Evolutionary conservation across 2,113 vertebrate species (phyloP), one percentile per base, ranked within the genome.

Genomic region (Pogona vitticeps): DNA sequence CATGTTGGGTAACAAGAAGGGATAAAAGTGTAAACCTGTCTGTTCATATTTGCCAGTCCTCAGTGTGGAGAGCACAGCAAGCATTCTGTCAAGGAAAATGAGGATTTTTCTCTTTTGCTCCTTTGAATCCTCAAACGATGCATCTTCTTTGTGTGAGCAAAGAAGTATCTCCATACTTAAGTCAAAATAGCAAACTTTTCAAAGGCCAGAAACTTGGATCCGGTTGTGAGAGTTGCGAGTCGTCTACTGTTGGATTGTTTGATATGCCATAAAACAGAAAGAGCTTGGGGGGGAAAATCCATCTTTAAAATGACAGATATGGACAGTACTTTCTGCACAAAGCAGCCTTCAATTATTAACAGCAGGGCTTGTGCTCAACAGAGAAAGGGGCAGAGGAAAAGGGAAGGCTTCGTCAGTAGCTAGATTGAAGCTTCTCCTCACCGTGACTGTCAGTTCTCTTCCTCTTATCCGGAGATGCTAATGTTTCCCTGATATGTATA

Each of bases 101-200:
- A 95, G 93, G 94, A 93, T 95, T 90, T n/a, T 93, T 95, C 93
- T 94, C 95, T 93, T 89, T 88, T 46, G 1, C 72, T 92, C 93
- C 95, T 96, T 96, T 96, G 94, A 96, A 95, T 95, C 93, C 93
- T 95, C 92, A 93, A 94, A 96, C 94, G 92, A 92, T 93, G 92
- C 91, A 94, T 93, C 84, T 95, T 95, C 91, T 95, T 95, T 93
- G 88, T 94, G 94, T 95, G 40, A 92, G 83, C 94, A 94, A 93
- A 94, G 91, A 91, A 93, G 88, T 92, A 91, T 94, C 95, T 97
- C 92, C 89, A 92, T 95, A 94, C 91, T 96, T 95, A 91, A 94
- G 93, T 94, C 90, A 94, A 96, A 94, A 95, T 91, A 93, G 85
- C 88, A 94, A 95, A 96, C 95, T 96, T 96, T 96, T 95, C 95